These are phyloP conservation scores for Tichodroma muraria DNA, from an alignment of 2,113 vertebrate species.

Conservation along the genomic window DNA sequence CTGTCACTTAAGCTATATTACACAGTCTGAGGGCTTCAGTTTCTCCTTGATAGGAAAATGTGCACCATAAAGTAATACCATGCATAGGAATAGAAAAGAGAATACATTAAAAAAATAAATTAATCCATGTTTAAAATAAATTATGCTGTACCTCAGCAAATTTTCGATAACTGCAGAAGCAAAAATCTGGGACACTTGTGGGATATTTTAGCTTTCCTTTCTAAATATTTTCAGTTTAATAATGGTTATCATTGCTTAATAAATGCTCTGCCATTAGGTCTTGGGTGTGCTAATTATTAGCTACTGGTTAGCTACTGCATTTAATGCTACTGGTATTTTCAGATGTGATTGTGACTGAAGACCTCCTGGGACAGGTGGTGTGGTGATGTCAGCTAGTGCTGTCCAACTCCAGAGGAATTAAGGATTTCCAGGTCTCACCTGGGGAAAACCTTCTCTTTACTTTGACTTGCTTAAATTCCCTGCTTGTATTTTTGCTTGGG, in stretches of 20 bases:
- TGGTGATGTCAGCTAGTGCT: background rate
- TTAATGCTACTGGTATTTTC: background rate
- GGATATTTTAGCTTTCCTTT: background rate
- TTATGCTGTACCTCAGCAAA: background rate
- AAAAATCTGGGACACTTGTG: background rate
- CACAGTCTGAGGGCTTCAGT: background rate
- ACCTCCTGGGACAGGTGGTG: background rate
- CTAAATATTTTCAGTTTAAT: background rate
- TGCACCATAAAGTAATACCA: background rate
- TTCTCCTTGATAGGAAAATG: background rate
- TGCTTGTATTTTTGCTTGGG: background rate
- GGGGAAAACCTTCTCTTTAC: background rate
- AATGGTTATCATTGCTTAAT: background rate
- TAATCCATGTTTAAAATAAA: background rate
- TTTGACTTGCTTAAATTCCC: background rate
- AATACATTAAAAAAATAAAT: background rate
- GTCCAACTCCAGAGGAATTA: background rate
- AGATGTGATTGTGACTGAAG: background rate
- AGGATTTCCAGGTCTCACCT: background rate
- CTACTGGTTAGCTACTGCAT: background rate
- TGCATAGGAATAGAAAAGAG: background rate
- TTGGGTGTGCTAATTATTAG: background rate
- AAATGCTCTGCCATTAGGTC: background rate
- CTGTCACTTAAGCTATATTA: background rate
- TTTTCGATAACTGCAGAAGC: accelerated